Percentiles rank a stretch among this genome's conserved stretches.
Conservation (phyloP, 1,140 invertebrate species). For the Cotesia typhae region DNA sequence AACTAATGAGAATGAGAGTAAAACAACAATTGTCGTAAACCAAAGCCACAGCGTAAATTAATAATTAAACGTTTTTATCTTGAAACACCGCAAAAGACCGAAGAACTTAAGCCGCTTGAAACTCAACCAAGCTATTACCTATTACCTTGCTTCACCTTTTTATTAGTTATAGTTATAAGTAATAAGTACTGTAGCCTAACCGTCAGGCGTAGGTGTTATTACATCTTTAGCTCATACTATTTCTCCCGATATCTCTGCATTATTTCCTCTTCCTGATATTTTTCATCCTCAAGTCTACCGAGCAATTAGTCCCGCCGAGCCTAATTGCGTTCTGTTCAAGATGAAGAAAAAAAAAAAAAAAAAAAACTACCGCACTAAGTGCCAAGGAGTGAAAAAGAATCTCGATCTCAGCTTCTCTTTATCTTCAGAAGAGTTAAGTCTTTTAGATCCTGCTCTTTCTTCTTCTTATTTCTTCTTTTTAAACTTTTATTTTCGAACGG, state of each 20-base stretch:
- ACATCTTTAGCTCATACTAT: conserved; percentile 46
- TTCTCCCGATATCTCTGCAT: conserved; percentile 26
- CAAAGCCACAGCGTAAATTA: conserved; percentile 47
- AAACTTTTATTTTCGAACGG: conserved; percentile 18
- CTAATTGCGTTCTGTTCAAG: conserved; percentile 35
- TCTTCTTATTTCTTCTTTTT: no score
- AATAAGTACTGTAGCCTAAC: no score
- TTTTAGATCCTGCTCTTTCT: conserved; percentile 11
- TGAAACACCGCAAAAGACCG: conserved; percentile 19
- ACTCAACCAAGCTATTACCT: no score
- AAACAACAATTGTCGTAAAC: conserved; percentile 41
- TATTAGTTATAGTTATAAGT: no score
- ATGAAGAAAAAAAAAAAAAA: conserved; percentile 27
- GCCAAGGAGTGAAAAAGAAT: not conserved
- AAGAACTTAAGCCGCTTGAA: no score
- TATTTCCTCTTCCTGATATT: conserved; percentile 41
- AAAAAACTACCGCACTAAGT: not conserved
- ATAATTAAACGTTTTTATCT: conserved; percentile 52
- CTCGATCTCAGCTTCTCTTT: not conserved
- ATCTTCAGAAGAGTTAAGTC: conserved; percentile 12
- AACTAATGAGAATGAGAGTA: conserved; percentile 47
- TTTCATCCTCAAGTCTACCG: conserved; percentile 23
- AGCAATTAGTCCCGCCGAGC: conserved; percentile 38
- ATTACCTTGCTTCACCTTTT: no score
- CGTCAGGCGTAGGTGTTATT: conserved; percentile 47